Conservation (phyloP, 1,140 invertebrate genomes). For the Zaprionus davidi region DNA sequence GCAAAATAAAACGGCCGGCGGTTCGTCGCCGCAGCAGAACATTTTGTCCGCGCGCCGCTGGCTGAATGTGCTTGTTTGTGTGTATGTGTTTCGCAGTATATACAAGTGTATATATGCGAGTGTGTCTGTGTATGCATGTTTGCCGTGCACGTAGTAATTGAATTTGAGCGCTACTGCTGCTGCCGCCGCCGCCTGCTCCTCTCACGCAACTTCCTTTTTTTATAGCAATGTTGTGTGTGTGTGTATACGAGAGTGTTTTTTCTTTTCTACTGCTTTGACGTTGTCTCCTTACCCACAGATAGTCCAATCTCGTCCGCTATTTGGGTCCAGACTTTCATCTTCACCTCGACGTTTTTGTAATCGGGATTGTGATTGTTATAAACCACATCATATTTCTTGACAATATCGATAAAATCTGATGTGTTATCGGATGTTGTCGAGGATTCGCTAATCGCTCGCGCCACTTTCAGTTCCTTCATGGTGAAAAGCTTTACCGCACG, state of each 20-base stretch:
- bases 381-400: constrained; percentile 82
- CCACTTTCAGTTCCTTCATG: constrained; percentile 76
- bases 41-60: constrained; percentile 49
- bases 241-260: not conserved
- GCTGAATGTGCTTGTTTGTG: constrained; percentile 4
- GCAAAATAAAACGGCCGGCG: constrained; percentile 50
- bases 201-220: constrained; percentile 44
- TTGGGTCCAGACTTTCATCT: constrained; percentile 80
- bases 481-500: constrained; percentile 12
- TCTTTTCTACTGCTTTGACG: not conserved
- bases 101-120: constrained; percentile 12
- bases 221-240: constrained; percentile 17
- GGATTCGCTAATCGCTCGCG: constrained; percentile 78
- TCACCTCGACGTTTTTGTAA: constrained; percentile 82
- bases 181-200: constrained; percentile 8
- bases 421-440: constrained; percentile 83
- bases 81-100: constrained; percentile 39
- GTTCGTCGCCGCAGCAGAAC: constrained; percentile 39
- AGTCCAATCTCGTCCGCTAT: constrained; percentile 83
- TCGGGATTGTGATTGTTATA: constrained; percentile 84
- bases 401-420: constrained; percentile 82
- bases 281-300: constrained; percentile 75
- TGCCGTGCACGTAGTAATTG: constrained; percentile 51
- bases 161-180: constrained; percentile 48
- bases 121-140: constrained; percentile 29